Evolutionary conservation across 2,797 vertebrate genomes (phyloP), one percentile per base, ranked within the genome.

Genomic region (Sphenopsis melanotis): DNA sequence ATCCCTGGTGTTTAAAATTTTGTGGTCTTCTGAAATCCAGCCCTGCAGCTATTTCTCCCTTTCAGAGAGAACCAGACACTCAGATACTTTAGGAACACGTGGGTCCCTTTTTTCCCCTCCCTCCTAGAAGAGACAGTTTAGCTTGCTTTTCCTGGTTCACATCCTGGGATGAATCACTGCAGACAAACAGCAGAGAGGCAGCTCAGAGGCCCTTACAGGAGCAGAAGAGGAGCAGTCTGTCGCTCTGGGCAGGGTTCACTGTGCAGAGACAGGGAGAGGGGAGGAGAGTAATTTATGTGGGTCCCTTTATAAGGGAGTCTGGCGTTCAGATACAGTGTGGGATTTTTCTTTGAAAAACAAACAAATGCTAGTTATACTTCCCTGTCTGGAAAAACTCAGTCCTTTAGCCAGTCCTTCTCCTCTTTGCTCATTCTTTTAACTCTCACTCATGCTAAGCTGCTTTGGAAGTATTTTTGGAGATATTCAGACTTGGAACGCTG

Each of bases 41-140:
- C 85, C 88, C 78, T 90, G 81, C 46, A 97, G 89, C 86, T 95
- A 96, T 97, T 97, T 93, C 95, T 97, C 90, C 87, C 64, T 94
- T 97, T 95, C 78, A 84, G 81, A 78, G 63, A 93, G 95, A 97
- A 79, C 1, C 26, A 96, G 93, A 80, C 77, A 91, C 89, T 97
- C 89, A 57, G 68, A 89, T 83, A 52, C 60, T 87, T 92, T 76
- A 53, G 94, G 79, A 97, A 94, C 50, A 80, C 41, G 72, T 77
- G 93, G 59, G 78, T 89, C 17, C 1, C 42, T 83, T 93, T 94
- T 65, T 85, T 46, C 20, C 75, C 56, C 41, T 83, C 68, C 64
- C 41, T 91, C 72, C 69, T 69, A 78, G 81, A 42, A 96, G 90
- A 97, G 81, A 91, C 77, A 56, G 82, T 92, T 87, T 85, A 95